Base-by-base conservation (phyloP, 2,113 vertebrate species). In the Rhabdornis inornatus region DNA sequence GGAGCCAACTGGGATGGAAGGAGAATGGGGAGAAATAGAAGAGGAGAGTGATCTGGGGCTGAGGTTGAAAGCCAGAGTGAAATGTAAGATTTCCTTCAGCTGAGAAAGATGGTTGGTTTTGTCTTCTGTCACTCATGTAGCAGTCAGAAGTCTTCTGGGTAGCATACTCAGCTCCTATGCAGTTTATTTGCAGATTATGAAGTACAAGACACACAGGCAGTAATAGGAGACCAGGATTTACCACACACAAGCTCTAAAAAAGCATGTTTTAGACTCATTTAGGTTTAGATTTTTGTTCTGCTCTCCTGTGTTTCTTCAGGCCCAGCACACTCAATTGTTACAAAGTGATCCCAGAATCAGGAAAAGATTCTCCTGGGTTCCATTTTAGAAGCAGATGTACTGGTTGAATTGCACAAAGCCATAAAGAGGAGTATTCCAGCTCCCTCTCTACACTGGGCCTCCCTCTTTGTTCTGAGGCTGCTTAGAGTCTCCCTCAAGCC, bases 291-390 rank as follows among this genome's bases (percentile, higher is more conserved):
- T 47, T 75, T 68, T 61, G 28, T 23, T 45, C 10, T 82, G 7
- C 25, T 66, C 13, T 88, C 18, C 13, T 57, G 13, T 52, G 40
- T 71, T 84, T 21, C 59, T 83, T 83, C 74, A 55, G n/a, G 44
- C 39, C 37, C 19, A 35, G 19, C 27, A 11, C 18, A 59, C 2
- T 87, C 52, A 71, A 0, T n/a, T 60, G 33, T 64, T 94, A 40
- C n/a, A 79, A 61, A 31, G 27, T 0, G 0, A 35, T 82, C 53
- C 23, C 44, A 56, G 61, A 71, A 52, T 25, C 18, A 5, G 20
- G 25, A 20, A 33, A 47, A 68, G 39, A 44, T 63, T 77, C 42
- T 82, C 35, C 27, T 33, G 31, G 39, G n/a, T 59, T 71, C 19
- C 15, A 9, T 69, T 71, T 83, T 40, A 76, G 57, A 72, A 86